Base-by-base conservation (phyloP, 2,113 vertebrate genomes). In the Anser cygnoides region DNA sequence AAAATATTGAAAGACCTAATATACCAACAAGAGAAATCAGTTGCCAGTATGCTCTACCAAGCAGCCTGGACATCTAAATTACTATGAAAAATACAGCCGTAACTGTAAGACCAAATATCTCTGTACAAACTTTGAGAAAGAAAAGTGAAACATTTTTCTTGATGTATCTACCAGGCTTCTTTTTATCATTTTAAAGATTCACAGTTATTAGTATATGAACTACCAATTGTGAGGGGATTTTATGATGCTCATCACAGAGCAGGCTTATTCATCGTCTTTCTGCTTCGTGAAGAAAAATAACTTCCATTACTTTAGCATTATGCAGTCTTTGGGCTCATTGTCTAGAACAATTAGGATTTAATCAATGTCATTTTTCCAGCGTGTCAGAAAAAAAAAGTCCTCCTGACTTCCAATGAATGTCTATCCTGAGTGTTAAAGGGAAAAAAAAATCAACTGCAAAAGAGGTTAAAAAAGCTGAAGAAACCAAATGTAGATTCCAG, bases 141-240 rank as follows among this genome's bases (percentile, higher is more conserved):
- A 93, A 59, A 87, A 72, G 41, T 84, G 44, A 92, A 77, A 78
- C 90, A 81, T 37, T 83, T 68, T 90, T 73, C 62, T 89, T 93
- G 74, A 92, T 94, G 13, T 54, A 96, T 87, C 43, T 57, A 93
- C 90, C 39, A 41, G 66, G 61, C 43, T 96, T 95, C 96, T 95
- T 97, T 98, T 97, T 97, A 97, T 98, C 97, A 98, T 95, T 90
- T 92, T 49, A 78, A 97, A 96, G 94, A 98, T 98, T 98, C 97
- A 98, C 95, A 77, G 84, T 73, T 97, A 96, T 92, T 95, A 95
- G 85, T 96, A 95, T 97, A 96, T 98, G 98, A 98, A 92, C 96
- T 97, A 98, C 97, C 98, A 98, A 97, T 98, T 98, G 98, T 98
- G 96, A 97, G 94, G 93, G 97, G 94, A 96, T 96, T 97, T 96